Base-by-base conservation (phyloP, 2,888 invertebrate species). In the Disparrhopalites patrizii region DNA sequence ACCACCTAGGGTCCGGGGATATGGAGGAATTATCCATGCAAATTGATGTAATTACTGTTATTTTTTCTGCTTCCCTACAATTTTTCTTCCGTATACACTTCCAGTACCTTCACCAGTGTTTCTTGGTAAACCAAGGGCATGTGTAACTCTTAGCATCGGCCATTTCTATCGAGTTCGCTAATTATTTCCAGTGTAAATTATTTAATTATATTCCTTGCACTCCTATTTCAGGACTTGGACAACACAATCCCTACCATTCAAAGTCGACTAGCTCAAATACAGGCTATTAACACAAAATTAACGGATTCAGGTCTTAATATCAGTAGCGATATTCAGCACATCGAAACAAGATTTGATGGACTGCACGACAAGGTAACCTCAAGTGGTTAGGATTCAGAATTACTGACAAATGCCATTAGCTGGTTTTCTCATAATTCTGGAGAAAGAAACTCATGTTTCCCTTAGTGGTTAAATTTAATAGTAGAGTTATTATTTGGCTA, bases 21-120 rank as follows among this genome's bases (percentile, higher is more conserved):
- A 92, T 93, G 1, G 94, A 95, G 81, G 93, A 94, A 81, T 88
- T 93, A 72, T 90, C 91, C 36, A 93, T 93, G 78, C 90, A 92
- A 78, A 84, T 94, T 47, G 92, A 92, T 80, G 90, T 90, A 79
- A n/a, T n/a, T n/a, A n/a, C n/a, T n/a, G n/a, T n/a, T n/a, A n/a
- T n/a, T n/a, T n/a, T n/a, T n/a, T n/a, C n/a, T n/a, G n/a, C n/a
- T n/a, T n/a, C n/a, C n/a, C n/a, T n/a, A n/a, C n/a, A n/a, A n/a
- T n/a, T n/a, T n/a, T n/a, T n/a, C n/a, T n/a, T n/a, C n/a, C n/a
- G n/a, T n/a, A n/a, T n/a, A n/a, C n/a, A n/a, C n/a, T n/a, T n/a
- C n/a, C n/a, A n/a, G n/a, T n/a, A n/a, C n/a, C n/a, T n/a, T n/a
- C n/a, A n/a, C n/a, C n/a, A n/a, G n/a, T n/a, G n/a, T n/a, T n/a